Evolutionary conservation across 1,140 invertebrate species (phyloP).

Genomic region (Cyphomyrmex costatus): DNA sequence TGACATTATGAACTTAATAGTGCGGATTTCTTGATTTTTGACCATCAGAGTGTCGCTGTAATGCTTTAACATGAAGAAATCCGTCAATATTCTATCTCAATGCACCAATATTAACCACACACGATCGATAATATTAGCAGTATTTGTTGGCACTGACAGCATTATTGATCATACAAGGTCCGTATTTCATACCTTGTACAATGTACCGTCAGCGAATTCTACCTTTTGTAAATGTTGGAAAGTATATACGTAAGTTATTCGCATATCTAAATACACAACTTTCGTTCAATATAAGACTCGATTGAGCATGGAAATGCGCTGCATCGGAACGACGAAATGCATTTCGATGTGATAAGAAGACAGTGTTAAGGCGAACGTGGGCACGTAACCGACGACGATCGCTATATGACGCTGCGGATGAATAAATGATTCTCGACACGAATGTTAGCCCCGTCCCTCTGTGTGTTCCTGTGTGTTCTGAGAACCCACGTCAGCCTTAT

Average conservation of each 20-base stretch:
- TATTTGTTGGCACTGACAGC: too few species aligned
- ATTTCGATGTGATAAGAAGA: conserved; percentile 23
- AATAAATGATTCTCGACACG: conserved; percentile 46
- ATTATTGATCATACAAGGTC: too few species aligned
- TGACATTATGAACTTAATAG: too few species aligned
- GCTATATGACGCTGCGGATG: conserved; percentile 1
- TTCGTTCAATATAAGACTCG: neutral
- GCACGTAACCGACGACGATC: neutral
- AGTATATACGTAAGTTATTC: neutral
- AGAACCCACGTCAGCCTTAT: conserved; percentile 39
- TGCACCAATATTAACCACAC: too few species aligned
- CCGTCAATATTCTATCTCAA: too few species aligned
- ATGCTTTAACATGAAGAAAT: too few species aligned
- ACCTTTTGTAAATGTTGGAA: neutral
- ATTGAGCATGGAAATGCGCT: neutral
- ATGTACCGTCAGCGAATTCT: neutral
- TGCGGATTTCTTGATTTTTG: too few species aligned
- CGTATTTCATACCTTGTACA: neutral
- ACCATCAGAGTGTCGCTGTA: too few species aligned
- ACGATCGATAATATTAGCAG: too few species aligned
- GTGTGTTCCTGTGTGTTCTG: neutral
- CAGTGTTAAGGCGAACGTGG: neutral
- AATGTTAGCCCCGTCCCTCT: neutral
- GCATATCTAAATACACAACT: neutral
- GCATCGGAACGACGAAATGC: neutral